phyloP scores from a whole-genome alignment of 2,888 invertebrate species.

The Nomada flava region DNA sequence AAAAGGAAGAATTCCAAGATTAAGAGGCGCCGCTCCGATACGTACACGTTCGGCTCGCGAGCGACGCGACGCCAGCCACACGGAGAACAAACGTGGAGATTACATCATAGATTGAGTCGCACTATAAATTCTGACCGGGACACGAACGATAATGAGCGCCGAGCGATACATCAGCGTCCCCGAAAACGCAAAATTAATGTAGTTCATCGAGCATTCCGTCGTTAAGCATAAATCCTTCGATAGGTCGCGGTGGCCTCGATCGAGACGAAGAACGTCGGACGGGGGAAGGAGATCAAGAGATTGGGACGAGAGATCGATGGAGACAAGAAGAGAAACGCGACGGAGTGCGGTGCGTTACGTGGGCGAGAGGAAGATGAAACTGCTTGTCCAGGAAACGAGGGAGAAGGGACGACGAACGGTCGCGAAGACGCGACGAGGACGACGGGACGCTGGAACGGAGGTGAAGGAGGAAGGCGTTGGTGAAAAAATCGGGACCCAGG shows the following conservation, averaged over 20 bases:
- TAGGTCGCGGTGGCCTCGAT: constrained; percentile 46
- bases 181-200: constrained; percentile 72
- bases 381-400: constrained; percentile 28
- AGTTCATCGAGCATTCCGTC: constrained; percentile 65
- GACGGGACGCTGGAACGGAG: constrained; percentile 18
- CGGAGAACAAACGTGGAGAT: constrained; percentile 66
- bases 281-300: neutral
- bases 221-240: constrained; percentile 65
- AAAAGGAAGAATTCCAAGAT: constrained; percentile 61
- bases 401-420: constrained; percentile 7
- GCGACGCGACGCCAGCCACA: neutral
- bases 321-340: constrained; percentile 16
- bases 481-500: constrained; percentile 6
- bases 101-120: constrained; percentile 72
- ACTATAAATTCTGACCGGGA: constrained; percentile 68
- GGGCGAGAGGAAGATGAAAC: constrained; percentile 43
- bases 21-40: constrained; percentile 65
- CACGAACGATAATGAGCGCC: constrained; percentile 70
- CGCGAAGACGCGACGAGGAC: constrained; percentile 6
- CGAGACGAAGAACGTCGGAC: neutral
- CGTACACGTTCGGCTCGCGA: constrained; percentile 8
- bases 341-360: constrained; percentile 3
- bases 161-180: constrained; percentile 69
- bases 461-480: constrained; percentile 13
- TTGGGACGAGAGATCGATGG: constrained; percentile 5